These are phyloP conservation scores for Pao palembangensis DNA, from an alignment of 2,113 vertebrate genomes.

Conservation along the genomic window DNA sequence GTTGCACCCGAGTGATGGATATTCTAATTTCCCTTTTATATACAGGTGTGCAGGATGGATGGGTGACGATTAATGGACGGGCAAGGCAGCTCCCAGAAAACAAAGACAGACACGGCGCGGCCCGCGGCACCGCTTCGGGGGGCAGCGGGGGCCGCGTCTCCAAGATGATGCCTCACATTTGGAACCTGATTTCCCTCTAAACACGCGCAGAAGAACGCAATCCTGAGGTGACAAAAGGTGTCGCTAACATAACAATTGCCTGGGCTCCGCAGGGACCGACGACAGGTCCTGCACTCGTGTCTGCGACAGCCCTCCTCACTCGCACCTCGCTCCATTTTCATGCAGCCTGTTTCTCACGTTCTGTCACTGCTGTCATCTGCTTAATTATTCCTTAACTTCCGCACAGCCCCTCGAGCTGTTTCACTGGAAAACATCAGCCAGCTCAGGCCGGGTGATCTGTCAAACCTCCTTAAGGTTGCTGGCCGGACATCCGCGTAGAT, in stretches of 20 bases:
- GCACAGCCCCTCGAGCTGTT: background rate
- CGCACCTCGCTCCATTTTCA: conserved; percentile 63
- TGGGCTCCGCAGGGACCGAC: conserved; percentile 50
- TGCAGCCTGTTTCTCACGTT: conserved; percentile 65
- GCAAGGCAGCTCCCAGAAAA: conserved; percentile 57
- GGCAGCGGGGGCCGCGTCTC: conserved; percentile 41
- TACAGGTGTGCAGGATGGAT: conserved; percentile 70
- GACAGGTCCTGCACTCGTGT: conserved; percentile 48
- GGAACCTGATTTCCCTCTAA: conserved; percentile 53
- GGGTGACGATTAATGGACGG: conserved; percentile 70
- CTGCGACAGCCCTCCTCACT: conserved; percentile 57
- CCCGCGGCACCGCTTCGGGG: conserved; percentile 22
- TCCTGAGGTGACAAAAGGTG: conserved; percentile 63
- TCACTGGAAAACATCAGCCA: conserved; percentile 31
- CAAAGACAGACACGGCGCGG: conserved; percentile 47
- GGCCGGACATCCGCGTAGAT: conserved; percentile 52
- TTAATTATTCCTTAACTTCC: conserved; percentile 59
- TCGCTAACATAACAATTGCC: conserved; percentile 65
- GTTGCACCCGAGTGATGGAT: conserved; percentile 69
- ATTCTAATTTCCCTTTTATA: conserved; percentile 75
- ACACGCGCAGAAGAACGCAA: conserved; percentile 34
- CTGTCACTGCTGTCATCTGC: conserved; percentile 56
- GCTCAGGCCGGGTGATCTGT: conserved; percentile 43
- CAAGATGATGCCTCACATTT: conserved; percentile 42
- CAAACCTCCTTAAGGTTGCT: conserved; percentile 45